Base-by-base conservation (phyloP, 2,888 invertebrate genomes). In the Drosophila pseudotakahashii region DNA sequence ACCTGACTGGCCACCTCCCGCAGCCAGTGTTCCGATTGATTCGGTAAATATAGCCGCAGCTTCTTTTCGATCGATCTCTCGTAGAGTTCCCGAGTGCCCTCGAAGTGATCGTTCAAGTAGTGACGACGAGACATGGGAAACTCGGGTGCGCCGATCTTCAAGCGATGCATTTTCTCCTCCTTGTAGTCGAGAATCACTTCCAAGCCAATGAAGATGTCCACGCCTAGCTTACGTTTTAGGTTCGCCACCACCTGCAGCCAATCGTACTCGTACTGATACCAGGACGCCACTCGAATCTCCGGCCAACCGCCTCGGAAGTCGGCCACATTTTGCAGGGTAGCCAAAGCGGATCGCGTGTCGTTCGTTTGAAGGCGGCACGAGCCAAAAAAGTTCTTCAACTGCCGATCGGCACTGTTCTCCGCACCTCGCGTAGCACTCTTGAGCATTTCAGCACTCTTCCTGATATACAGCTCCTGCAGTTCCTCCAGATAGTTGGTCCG, bases 231-330 rank as follows among this genome's bases (percentile, higher is more conserved):
- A 2, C 84, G 75, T 34, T 91, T 85, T 7, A 91, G 71, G 6
- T 79, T 79, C 4, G 91, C 90, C 36, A 91, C 73, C 14, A 83
- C 81, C 16, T 79, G 78, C 19, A 91, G 67, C 91, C 91, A 91
- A 50, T 91, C 89, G 68, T 90, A 92, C 7, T 85, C 87, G 57
- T 81, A 83, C 10, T 81, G 77, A 59, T 88, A 91, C 91, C 91
- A 91, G 0, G 79, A 77, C 0, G 67, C 51, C 9, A 77, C 82
- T 0, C 75, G 77, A 16, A 90, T 78, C 34, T 75, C 77, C 0
- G 91, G 91, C 92, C 92, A 92, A 7, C 92, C 91, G 11, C 91
- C 91, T 0, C 78, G 78, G 0, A 91, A 83, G 30, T 89, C 82
- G 0, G 83, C 82, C 14, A 82, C 81, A 47, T 81, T 61, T 2